Percentiles rank a stretch among this genome's conserved stretches.
Conservation (phyloP, 2,797 vertebrate species). For the Ammospiza maritima region DNA sequence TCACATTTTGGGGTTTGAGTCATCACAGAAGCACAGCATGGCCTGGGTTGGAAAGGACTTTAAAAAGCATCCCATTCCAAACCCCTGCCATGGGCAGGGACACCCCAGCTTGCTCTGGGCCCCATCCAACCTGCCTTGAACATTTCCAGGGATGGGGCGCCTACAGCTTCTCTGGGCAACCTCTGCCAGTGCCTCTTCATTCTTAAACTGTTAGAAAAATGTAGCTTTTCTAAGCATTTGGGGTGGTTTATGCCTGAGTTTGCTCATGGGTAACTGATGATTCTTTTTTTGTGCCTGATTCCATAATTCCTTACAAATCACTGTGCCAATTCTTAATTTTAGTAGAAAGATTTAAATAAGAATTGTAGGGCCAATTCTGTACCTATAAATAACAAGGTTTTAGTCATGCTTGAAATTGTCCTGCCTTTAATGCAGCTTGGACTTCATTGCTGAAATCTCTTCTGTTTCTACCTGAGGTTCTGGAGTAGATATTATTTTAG, state of each 20-base stretch:
- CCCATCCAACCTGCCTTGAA: neutral
- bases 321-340: neutral
- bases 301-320: neutral
- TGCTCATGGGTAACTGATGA: neutral
- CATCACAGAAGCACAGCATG: neutral
- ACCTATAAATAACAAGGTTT: neutral
- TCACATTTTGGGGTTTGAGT: neutral
- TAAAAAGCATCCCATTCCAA: fast-evolving
- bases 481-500: conserved; percentile 86
- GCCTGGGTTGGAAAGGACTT: neutral
- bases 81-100: neutral
- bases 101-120: neutral
- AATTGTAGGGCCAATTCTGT: neutral
- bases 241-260: neutral
- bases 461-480: conserved; percentile 74
- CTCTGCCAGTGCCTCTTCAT: neutral
- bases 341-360: neutral
- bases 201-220: neutral
- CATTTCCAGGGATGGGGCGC: neutral
- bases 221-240: neutral
- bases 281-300: neutral
- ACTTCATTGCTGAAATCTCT: neutral
- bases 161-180: neutral
- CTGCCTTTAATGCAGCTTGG: neutral
- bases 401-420: neutral